Percentiles rank a stretch among this genome's conserved stretches.
Conservation (phyloP, 2,888 invertebrate genomes). For the Gari tellinella region DNA sequence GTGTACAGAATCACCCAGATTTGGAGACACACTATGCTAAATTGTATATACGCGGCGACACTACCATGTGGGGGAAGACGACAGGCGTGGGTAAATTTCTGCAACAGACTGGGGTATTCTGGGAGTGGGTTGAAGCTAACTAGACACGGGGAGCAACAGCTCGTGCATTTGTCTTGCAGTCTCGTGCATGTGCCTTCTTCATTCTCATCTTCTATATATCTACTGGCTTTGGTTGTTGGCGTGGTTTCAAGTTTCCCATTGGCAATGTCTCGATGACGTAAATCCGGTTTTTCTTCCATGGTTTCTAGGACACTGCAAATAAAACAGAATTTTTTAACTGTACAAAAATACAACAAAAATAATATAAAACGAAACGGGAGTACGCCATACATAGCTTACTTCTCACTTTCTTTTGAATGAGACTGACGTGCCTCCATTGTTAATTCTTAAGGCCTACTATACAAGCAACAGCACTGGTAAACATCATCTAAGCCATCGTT, state of each 20-base stretch:
- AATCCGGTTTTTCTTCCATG: too few species aligned
- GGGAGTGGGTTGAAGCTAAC: constrained; percentile 67
- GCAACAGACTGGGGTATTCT: constrained; percentile 48
- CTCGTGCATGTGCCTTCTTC: not conserved
- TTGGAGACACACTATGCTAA: constrained; percentile 61
- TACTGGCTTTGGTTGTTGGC: not conserved
- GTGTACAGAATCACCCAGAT: constrained; percentile 67
- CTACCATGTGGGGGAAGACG: constrained; percentile 74
- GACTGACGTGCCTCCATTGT: too few species aligned
- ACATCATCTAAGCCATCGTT: too few species aligned
- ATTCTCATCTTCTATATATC: not conserved
- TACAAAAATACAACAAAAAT: too few species aligned
- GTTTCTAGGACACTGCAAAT: too few species aligned
- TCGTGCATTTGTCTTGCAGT: constrained; percentile 19
- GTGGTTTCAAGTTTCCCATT: not conserved
- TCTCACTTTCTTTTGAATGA: too few species aligned
- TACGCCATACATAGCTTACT: too few species aligned
- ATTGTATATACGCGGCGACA: constrained; percentile 60
- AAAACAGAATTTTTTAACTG: too few species aligned
- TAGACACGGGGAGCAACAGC: constrained; percentile 63
- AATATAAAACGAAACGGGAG: too few species aligned
- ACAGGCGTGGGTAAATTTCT: constrained; percentile 59
- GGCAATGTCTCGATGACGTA: too few species aligned
- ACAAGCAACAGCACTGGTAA: too few species aligned
- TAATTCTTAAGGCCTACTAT: too few species aligned